Evolutionary conservation across 2,888 invertebrate genomes (phyloP).

Genomic region (Cyclophora albipunctata): DNA sequence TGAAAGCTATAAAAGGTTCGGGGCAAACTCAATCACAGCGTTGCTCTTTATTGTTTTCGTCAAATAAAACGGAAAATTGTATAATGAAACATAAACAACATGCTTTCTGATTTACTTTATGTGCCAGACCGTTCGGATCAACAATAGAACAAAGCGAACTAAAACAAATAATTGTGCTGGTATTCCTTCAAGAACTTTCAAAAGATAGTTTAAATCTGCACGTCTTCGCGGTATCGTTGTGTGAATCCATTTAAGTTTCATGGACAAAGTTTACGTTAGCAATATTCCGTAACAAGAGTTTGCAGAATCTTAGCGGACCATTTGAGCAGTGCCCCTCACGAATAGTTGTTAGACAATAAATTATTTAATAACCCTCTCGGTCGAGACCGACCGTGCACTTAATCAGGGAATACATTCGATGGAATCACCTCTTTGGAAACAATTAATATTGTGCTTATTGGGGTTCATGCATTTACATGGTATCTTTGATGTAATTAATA

Average conservation of each 20-base stretch:
- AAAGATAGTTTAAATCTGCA: slow-evolving; percentile 26
- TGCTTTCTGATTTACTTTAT: not conserved
- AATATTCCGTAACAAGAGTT: slow-evolving; percentile 56
- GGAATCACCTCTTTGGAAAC: slow-evolving; percentile 65
- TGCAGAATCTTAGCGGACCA: slow-evolving; percentile 55
- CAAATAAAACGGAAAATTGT: slow-evolving; percentile 12
- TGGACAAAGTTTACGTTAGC: slow-evolving; percentile 49
- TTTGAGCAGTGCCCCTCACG: slow-evolving; percentile 53
- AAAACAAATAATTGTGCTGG: no score
- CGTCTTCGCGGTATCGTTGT: slow-evolving; percentile 33
- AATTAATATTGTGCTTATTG: slow-evolving; percentile 54
- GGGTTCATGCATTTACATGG: slow-evolving; percentile 7
- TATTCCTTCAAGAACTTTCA: not conserved
- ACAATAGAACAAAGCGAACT: no score
- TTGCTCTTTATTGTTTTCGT: slow-evolving; percentile 35
- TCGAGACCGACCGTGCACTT: slow-evolving; percentile 53
- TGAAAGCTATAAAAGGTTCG: slow-evolving; percentile 67
- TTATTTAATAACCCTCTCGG: slow-evolving; percentile 68
- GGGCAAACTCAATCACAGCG: slow-evolving; percentile 60
- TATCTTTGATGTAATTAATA: slow-evolving; percentile 5
- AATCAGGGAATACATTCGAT: slow-evolving; percentile 59
- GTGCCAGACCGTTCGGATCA: no score
- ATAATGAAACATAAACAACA: not conserved
- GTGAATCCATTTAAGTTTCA: slow-evolving; percentile 53
- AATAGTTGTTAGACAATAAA: slow-evolving; percentile 69